phyloP scores from a whole-genome alignment of 2,888 invertebrate genomes.

The Hypomecis punctinalis region DNA sequence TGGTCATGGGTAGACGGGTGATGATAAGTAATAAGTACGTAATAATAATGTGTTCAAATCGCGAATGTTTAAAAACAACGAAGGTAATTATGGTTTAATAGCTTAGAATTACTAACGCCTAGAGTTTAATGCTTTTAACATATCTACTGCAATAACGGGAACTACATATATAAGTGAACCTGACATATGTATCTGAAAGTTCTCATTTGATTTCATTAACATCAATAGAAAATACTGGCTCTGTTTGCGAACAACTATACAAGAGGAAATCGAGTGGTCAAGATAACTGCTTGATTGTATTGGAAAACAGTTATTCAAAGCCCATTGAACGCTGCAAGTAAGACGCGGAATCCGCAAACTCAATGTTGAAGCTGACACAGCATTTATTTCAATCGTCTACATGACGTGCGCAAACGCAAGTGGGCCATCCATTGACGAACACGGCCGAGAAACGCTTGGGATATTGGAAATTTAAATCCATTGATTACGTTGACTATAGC shows the following conservation, averaged over 20 bases:
- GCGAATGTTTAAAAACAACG: no score
- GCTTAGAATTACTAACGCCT: no score
- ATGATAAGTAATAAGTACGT: no score
- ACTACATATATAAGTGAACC: no score
- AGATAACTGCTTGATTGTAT: background rate
- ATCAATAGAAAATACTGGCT: no score
- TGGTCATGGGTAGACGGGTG: no score
- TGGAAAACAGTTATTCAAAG: conserved; percentile 12
- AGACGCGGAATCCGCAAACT: conserved; percentile 16
- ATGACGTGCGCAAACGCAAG: conserved; percentile 28
- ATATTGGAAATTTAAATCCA: background rate
- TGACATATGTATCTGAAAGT: no score
- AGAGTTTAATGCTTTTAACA: no score
- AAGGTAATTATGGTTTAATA: no score
- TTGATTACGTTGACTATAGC: background rate
- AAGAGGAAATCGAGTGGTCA: background rate
- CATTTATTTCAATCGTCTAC: conserved; percentile 30
- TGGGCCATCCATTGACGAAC: conserved; percentile 11
- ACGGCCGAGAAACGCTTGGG: background rate
- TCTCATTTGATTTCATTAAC: no score
- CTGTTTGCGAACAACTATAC: background rate
- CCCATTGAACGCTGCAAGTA: background rate
- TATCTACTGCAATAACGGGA: no score
- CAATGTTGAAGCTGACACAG: conserved; percentile 28
- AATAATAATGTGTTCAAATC: no score